Evolutionary conservation across 2,888 invertebrate species (phyloP).

Genomic region (Hemistola chrysoprasaria): DNA sequence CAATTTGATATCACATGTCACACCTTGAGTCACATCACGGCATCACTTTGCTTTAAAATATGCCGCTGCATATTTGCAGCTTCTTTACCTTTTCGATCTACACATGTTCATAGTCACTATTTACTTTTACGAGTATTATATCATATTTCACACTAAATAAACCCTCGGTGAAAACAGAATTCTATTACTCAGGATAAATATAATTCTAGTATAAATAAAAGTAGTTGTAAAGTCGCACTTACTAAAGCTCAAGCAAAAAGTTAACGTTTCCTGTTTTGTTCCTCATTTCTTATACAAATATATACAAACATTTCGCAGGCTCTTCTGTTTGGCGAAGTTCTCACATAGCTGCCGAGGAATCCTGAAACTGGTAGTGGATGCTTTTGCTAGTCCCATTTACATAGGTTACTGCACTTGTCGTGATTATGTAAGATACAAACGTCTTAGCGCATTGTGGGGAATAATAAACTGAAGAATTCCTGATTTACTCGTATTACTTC

Average conservation of each 20-base stretch:
- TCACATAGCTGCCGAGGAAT: slow-evolving; percentile 65
- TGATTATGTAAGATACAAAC: slow-evolving; percentile 33
- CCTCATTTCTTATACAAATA: slow-evolving; percentile 73
- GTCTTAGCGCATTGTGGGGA: slow-evolving; percentile 10
- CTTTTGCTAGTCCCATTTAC: slow-evolving; percentile 62
- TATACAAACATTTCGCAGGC: slow-evolving; percentile 66
- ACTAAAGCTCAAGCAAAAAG: slow-evolving; percentile 43
- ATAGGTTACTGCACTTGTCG: slow-evolving; percentile 59
- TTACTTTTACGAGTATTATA: too few relatives aligned
- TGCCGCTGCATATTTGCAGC: too few relatives aligned
- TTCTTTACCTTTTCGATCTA: too few relatives aligned
- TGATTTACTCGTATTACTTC: slow-evolving; percentile 6
- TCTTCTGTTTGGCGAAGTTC: slow-evolving; percentile 63
- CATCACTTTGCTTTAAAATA: not conserved
- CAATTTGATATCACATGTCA: slow-evolving; percentile 40
- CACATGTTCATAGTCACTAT: too few relatives aligned
- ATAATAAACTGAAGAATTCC: slow-evolving; percentile 11
- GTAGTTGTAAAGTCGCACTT: too few relatives aligned
- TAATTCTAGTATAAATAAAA: too few relatives aligned
- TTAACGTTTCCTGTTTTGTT: slow-evolving; percentile 54
- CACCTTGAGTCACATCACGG: slow-evolving; percentile 18
- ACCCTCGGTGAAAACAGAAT: too few relatives aligned
- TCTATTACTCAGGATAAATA: too few relatives aligned
- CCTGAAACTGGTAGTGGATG: slow-evolving; percentile 64
- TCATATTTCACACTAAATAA: too few relatives aligned